Conservation (phyloP, 2,113 vertebrate species). For the Pangasianodon gigas region DNA sequence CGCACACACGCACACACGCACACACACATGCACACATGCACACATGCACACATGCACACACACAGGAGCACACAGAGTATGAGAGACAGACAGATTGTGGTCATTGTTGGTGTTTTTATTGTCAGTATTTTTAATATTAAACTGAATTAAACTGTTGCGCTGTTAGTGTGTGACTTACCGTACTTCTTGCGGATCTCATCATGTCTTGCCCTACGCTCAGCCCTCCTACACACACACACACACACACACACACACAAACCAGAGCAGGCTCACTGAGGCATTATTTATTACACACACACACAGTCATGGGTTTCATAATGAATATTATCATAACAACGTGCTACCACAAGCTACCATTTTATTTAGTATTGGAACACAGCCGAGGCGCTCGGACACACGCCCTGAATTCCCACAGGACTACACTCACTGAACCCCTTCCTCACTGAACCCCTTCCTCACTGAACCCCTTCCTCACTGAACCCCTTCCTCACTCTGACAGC, state of each 20-base stretch:
- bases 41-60: neutral
- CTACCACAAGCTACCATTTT: neutral
- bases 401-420: neutral
- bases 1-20: slow-evolving; percentile 4
- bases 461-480: neutral
- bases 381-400: neutral
- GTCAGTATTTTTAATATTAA: neutral
- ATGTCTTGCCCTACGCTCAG: slow-evolving; percentile 75
- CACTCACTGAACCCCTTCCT: neutral
- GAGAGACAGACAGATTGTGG: neutral
- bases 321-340: neutral
- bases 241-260: neutral
- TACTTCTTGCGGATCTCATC: slow-evolving; percentile 89
- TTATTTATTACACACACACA: neutral
- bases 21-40: slow-evolving; percentile 6
- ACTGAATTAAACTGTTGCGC: neutral
- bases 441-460: too few relatives aligned
- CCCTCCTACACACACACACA: slow-evolving; percentile 68
- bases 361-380: neutral
- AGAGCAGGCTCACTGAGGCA: neutral
- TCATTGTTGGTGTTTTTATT: neutral
- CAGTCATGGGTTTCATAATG: neutral
- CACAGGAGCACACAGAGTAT: too few relatives aligned
- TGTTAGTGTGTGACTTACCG: slow-evolving; percentile 69
- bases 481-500: neutral